phyloP scores from a whole-genome alignment of 2,888 invertebrate species.

The Acronicta leporina region DNA sequence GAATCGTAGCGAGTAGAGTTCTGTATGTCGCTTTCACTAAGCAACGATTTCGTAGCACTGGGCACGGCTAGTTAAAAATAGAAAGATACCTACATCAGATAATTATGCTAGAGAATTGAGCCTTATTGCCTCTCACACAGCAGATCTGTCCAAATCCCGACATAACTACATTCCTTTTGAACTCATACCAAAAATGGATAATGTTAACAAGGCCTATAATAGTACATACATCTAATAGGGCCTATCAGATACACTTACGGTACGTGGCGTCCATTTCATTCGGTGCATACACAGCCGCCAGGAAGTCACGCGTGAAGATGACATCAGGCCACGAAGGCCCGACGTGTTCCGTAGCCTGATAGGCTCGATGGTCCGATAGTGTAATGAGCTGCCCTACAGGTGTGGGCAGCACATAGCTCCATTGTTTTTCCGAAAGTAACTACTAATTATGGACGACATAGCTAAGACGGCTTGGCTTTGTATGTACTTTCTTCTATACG shows the following conservation, averaged over 20 bases:
- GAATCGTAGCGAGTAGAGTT: no score
- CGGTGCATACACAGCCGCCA: conserved; percentile 10
- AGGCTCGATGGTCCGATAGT: conserved; percentile 37
- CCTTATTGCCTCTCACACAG: no score
- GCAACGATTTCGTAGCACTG: no score
- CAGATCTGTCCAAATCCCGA: no score
- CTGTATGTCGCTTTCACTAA: no score
- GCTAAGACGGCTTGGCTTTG: no score
- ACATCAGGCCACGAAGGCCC: conserved; percentile 52
- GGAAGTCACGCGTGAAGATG: conserved; percentile 56
- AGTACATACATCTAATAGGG: conserved; percentile 15
- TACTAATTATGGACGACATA: no score
- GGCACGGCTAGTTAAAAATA: no score
- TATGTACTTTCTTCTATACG: no score
- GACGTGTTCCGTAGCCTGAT: conserved; percentile 45
- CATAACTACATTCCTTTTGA: background rate
- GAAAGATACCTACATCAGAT: no score
- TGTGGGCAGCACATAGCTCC: conserved; percentile 25
- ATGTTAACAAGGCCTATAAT: conserved; percentile 18
- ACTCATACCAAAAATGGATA: background rate
- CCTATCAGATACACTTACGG: conserved; percentile 41
- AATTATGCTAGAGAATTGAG: no score
- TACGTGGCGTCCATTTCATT: conserved; percentile 26
- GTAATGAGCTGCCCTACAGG: conserved; percentile 44
- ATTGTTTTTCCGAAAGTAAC: conserved; percentile 7